phyloP scores from a whole-genome alignment of 1,140 invertebrate genomes.

The Hormaphis cornu region DNA sequence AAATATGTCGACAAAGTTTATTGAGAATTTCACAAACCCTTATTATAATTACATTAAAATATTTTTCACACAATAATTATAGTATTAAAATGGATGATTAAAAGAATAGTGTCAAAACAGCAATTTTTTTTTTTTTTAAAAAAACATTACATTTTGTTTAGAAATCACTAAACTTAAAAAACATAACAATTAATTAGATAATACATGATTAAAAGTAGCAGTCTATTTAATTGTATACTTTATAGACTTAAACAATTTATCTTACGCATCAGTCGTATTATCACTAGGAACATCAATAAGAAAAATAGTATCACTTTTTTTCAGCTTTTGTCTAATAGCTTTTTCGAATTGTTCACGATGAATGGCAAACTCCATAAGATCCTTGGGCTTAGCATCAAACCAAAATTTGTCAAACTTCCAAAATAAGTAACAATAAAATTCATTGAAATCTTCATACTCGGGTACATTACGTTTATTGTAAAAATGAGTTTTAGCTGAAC shows the following conservation, averaged over 20 bases:
- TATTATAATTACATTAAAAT: not conserved
- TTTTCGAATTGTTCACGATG: slow-evolving; percentile 77
- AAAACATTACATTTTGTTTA: slow-evolving; percentile 2
- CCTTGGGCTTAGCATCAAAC: slow-evolving; percentile 77
- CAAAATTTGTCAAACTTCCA: slow-evolving; percentile 90
- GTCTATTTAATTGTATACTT: not conserved
- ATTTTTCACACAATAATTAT: not conserved
- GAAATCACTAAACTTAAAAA: not conserved
- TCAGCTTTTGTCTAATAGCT: slow-evolving; percentile 53
- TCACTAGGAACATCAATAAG: slow-evolving; percentile 64
- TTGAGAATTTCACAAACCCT: not conserved
- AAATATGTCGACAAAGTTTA: not conserved
- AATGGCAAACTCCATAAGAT: slow-evolving; percentile 89
- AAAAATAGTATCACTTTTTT: slow-evolving; percentile 56
- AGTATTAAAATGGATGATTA: no score
- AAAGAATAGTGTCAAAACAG: not conserved
- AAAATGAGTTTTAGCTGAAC: slow-evolving; percentile 80
- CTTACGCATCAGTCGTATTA: slow-evolving; percentile 16
- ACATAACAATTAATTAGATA: not conserved
- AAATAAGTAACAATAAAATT: slow-evolving; percentile 88
- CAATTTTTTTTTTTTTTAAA: not conserved
- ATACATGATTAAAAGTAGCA: not conserved
- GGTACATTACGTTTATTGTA: slow-evolving; percentile 73
- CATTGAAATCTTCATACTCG: slow-evolving; percentile 74
- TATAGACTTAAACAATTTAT: slow-evolving; percentile 7